Base-by-base conservation (phyloP, 2,888 invertebrate genomes). In the Antitype chi region DNA sequence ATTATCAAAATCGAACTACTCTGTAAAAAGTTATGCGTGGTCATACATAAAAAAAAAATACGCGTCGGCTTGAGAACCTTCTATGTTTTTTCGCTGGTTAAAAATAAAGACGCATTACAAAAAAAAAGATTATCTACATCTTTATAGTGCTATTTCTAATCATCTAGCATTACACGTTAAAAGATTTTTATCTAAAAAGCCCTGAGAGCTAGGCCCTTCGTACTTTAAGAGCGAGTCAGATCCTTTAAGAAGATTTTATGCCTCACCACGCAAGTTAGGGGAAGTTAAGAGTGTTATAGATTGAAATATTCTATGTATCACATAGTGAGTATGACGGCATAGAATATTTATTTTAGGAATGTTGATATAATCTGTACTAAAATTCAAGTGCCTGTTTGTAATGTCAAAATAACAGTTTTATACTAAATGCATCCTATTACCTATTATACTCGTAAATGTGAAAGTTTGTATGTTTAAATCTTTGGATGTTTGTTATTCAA, bases 231-330 rank as follows among this genome's bases (percentile, higher is more conserved):
- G 75, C 66, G 68, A 68, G 32, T 74, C 67, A 81, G 80, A 87
- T 80, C 79, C 81, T 60, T 64, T 88, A 88, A 90, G 87, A 81
- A 78, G 89, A 89, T 89, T 89, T 88, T 78, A 85, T 81, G 87
- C 81, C 71, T 71, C 76, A 74, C 63, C 74, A 76, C 70, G 66
- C 76, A 85, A 76, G 78, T 83, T 84, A 78, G 84, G 84, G 81
- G 75, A 75, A 62, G 68, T 25, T 80, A 76, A 76, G 71, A 80
- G 81, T 68, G 76, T 81, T 84, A 82, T 63, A 76, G 78, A 81
- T 68, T 73, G 73, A 81, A 81, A 78, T 78, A 76, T 80, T 80
- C 53, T 57, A 72, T 70, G 72, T 77, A 53, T 70, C 70, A 66
- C 69, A 73, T 52, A n/a, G 67, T 60, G 1, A 55, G 13, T 66